A percentile compares a stretch with the other conserved stretches of the same genome.
phyloP scores from a whole-genome alignment of 2,113 vertebrate species.

The Galbula dea region DNA sequence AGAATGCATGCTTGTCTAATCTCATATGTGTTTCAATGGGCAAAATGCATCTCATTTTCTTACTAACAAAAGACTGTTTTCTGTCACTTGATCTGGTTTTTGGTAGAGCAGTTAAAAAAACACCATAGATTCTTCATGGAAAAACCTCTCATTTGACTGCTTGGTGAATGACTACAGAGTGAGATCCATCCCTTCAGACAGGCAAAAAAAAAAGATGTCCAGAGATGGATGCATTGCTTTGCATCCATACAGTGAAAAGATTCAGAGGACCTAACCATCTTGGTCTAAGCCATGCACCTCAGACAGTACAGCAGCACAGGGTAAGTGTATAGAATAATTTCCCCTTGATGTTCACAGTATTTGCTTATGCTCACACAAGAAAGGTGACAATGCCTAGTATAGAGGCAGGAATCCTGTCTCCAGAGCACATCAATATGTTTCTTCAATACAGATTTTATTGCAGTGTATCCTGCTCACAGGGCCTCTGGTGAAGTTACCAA shows the following conservation, averaged over 20 bases:
- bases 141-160: background rate
- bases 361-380: background rate
- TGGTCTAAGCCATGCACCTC: background rate
- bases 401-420: background rate
- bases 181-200: background rate
- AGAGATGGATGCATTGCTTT: accelerated
- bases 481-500: background rate
- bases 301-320: background rate
- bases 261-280: background rate
- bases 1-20: background rate
- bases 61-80: background rate
- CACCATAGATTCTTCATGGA: background rate
- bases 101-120: background rate
- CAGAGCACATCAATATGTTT: background rate
- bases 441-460: background rate
- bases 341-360: background rate
- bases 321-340: background rate
- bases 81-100: background rate
- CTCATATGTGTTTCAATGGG: background rate
- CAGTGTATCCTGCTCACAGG: background rate
- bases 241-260: accelerated
- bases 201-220: background rate
- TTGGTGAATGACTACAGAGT: background rate
- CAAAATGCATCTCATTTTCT: background rate
- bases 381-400: background rate